phyloP scores from a whole-genome alignment of 2,797 vertebrate genomes.

The Acanthiza pusilla region DNA sequence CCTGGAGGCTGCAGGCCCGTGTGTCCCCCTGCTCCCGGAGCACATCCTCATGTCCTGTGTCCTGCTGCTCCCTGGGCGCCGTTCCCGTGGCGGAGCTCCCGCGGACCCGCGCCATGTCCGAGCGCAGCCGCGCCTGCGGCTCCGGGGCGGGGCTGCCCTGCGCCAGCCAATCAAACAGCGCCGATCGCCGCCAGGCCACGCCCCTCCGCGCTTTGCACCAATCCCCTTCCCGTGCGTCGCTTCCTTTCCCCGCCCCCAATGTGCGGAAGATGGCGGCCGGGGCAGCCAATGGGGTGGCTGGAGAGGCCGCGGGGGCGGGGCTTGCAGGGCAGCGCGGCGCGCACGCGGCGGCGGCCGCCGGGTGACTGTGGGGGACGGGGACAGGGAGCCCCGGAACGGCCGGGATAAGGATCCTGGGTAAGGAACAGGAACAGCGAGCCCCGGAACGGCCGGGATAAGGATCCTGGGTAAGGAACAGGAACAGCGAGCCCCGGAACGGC shows the following conservation, averaged over 20 bases:
- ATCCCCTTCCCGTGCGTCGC: neutral
- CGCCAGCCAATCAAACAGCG: accelerated
- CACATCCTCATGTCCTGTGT: accelerated
- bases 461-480: neutral
- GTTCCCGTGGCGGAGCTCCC: accelerated
- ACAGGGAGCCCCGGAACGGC: neutral
- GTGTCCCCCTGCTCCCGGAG: neutral
- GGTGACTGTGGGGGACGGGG: neutral
- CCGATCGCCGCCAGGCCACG: accelerated
- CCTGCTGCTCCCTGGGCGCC: neutral
- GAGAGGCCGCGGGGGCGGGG: neutral
- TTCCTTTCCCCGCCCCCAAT: accelerated
- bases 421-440: neutral
- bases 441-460: too few species aligned
- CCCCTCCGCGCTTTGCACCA: accelerated
- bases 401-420: neutral
- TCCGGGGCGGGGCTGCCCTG: neutral
- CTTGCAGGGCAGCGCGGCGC: accelerated
- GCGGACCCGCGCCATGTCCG: accelerated
- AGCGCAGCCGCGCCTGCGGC: accelerated
- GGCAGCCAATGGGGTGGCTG: neutral
- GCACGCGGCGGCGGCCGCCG: neutral
- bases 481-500: neutral
- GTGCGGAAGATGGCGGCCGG: neutral
- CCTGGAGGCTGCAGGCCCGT: accelerated